A percentile compares a stretch with the other conserved stretches of the same genome.
Conservation (phyloP, 1,140 invertebrate species). For the Bombus turneri region DNA sequence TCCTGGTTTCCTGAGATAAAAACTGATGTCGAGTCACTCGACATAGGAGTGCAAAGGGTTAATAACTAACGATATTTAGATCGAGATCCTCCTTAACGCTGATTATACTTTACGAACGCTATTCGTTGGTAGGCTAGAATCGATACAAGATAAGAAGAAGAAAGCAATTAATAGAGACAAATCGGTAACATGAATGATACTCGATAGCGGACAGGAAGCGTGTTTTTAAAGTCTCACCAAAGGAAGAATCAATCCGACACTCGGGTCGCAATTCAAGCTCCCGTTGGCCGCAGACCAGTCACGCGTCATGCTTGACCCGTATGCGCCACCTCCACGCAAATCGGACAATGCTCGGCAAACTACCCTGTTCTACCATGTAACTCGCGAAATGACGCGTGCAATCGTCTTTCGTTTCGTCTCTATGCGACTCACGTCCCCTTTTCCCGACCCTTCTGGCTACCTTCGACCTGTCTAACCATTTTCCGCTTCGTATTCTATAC, state of each 20-base stretch:
- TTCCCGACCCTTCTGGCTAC: neutral
- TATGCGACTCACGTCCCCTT: neutral
- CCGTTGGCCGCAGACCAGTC: neutral
- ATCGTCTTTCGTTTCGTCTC: neutral
- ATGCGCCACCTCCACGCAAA: neutral
- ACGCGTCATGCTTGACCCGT: neutral
- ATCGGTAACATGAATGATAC: rapidly evolving
- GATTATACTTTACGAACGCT: no score
- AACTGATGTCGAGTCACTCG: no score
- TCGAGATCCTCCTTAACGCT: no score
- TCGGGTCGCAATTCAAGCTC: neutral
- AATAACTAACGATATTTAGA: no score
- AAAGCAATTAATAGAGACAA: neutral
- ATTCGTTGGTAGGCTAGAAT: no score
- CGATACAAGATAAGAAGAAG: neutral
- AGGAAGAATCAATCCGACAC: neutral
- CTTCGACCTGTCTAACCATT: neutral
- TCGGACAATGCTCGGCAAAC: slow-evolving; percentile 3
- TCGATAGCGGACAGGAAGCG: neutral
- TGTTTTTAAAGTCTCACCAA: neutral
- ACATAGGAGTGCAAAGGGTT: no score
- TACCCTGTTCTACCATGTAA: neutral
- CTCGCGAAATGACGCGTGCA: slow-evolving; percentile 27
- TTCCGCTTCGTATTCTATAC: neutral
- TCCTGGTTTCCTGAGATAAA: no score